Base-by-base conservation (phyloP, 2,888 invertebrate species). In the Cylindroiulus punctatus region DNA sequence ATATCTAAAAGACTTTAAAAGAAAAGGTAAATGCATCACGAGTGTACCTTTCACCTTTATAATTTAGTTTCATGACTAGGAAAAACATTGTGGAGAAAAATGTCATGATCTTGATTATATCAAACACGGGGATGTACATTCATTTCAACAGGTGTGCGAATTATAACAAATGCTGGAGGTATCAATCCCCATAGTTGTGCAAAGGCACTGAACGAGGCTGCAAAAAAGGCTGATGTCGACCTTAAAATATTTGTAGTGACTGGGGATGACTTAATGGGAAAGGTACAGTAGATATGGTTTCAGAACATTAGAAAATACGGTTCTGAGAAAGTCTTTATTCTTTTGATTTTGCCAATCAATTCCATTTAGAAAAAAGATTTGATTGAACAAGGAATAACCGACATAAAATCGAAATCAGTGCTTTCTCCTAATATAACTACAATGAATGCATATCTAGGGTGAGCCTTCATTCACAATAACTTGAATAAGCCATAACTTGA, bases 401-500 rank as follows among this genome's bases (percentile, higher is more conserved):
- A 91, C 44, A 90, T 91, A 90, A 88, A 89, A 83, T 88, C 89
- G 44, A 90, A 89, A 14, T 85, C 87, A 19, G n/a, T 87, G 22
- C 89, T 91, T 85, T 91, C 91, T 0, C 87, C 88, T 30, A 89
- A 88, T 40, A 88, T 91, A 8, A 89, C 90, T 84, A 91, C 91
- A 87, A 90, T 91, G 90, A 92, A 92, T 89, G 92, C 92, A 2
- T 92, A 92, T 88, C 89, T 92, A 32, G 92, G 92, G 92, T 92
- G 90, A 89, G 89, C 87, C 44, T 26, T 85, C 22, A 26, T 65
- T n/a, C 19, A 7, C n/a, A 52, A 52, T 52, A 52, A 3, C 8
- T 52, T 52, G 52, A 47, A 14, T 52, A n/a, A 19, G 52, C 5
- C 44, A 52, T 52, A 52, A 3, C 8, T 52, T 52, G 52, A 47